phyloP scores from a whole-genome alignment of 1,140 invertebrate species.

The Alviniconcha marisindica region DNA sequence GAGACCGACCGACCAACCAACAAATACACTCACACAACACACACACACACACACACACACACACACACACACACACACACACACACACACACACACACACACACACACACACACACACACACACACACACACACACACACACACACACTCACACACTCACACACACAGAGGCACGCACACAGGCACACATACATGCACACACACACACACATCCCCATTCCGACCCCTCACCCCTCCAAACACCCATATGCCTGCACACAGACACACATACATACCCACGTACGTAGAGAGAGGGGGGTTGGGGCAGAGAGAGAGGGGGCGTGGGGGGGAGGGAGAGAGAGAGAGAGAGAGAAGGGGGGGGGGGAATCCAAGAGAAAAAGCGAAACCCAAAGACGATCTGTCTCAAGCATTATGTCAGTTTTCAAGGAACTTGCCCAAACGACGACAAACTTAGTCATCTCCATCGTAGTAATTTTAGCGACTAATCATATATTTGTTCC shows the following conservation, averaged over 20 bases:
- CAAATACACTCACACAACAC: neutral
- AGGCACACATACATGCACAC: no score
- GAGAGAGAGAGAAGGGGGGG: neutral
- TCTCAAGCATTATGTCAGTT: no score
- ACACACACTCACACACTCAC: neutral
- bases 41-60: neutral
- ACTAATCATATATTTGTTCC: no score
- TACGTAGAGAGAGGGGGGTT: neutral
- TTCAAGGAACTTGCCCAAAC: no score
- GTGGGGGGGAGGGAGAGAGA: neutral
- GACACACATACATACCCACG: no score
- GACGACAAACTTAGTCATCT: no score
- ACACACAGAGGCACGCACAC: no score
- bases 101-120: neutral
- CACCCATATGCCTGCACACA: no score
- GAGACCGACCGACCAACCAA: no score
- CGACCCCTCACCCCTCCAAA: no score
- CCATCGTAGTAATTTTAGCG: no score
- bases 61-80: neutral
- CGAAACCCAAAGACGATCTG: neutral
- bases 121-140: conserved; percentile 22
- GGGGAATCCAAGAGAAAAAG: neutral
- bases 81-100: neutral
- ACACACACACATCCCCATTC: no score
- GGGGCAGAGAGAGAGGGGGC: neutral